A percentile compares a stretch with the other conserved stretches of the same genome.
Conservation (phyloP, 2,888 invertebrate species). For the Mactromeris polynyma region DNA sequence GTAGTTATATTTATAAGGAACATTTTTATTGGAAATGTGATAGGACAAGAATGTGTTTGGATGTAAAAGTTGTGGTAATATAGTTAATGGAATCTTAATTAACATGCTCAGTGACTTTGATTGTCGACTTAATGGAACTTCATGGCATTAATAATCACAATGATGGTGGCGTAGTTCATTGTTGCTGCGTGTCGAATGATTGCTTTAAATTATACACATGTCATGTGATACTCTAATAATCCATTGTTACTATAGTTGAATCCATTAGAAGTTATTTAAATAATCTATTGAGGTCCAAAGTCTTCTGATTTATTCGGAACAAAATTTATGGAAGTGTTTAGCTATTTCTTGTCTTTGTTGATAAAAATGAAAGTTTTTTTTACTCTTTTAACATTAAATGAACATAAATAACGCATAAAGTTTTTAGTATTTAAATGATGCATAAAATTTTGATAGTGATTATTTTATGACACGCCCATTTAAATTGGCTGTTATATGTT, state of each 20-base stretch:
- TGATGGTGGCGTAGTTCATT: neutral
- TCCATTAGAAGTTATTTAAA: neutral
- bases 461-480: too few species aligned
- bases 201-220: constrained; percentile 4
- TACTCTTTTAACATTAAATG: too few species aligned
- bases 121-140: constrained; percentile 1
- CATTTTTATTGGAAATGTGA: neutral
- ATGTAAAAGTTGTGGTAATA: neutral
- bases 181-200: neutral
- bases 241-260: neutral
- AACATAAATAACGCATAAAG: too few species aligned
- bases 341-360: too few species aligned
- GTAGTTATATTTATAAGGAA: neutral
- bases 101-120: neutral
- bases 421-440: too few species aligned
- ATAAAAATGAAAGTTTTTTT: too few species aligned
- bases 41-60: neutral
- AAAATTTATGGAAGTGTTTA: neutral
- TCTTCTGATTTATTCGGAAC: neutral
- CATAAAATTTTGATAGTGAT: too few species aligned
- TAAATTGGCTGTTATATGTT: too few species aligned
- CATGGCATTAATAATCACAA: neutral
- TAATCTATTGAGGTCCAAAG: neutral
- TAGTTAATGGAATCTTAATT: neutral
- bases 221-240: constrained; percentile 3